Base-by-base conservation (phyloP, 2,113 vertebrate genomes). In the Aix galericulata region DNA sequence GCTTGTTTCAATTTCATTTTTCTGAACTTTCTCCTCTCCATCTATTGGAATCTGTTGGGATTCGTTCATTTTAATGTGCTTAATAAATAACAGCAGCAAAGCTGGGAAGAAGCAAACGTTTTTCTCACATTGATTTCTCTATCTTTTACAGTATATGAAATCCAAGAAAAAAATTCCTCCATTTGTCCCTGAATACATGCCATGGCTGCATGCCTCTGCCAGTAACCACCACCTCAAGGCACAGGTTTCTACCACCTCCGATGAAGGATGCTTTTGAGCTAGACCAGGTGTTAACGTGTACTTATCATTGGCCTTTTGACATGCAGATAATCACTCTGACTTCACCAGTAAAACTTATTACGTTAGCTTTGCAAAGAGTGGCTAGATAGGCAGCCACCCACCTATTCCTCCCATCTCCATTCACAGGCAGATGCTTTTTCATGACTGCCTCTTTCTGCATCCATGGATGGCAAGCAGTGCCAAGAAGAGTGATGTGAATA, bases 41-140 rank as follows among this genome's bases (percentile, higher is more conserved):
- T 79, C 68, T 63, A 73, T 29, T 40, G 62, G 11, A 94, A 63
- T 80, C 69, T 82, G 77, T 82, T 62, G 58, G 40, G 75, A 94
- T 94, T 88, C 79, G 77, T 88, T 94, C 91, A 40, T 75, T 96
- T 86, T 69, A 88, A 86, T 69, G 72, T 66, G 80, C 80, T 86
- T 88, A 91, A 74, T 74, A 94, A 95, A 91, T 67, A 91, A 55
- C 63, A 90, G 27, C 44, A 16, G 21, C 85, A 82, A 63, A 62
- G 31, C 59, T 76, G 50, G 34, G 58, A 89, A 88, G 59, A 67
- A 82, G 75, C 48, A 80, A 34, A 80, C 42, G 21, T 31, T 85
- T 68, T 38, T 62, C 85, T 91, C 78, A 60, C 29, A 17, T 32
- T 32, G 34, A 64, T 76, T 89, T 85, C 71, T 66, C 55, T 31